These are phyloP conservation scores for Falco columbarius DNA, from an alignment of 2,797 vertebrate species.

Conservation along the genomic window DNA sequence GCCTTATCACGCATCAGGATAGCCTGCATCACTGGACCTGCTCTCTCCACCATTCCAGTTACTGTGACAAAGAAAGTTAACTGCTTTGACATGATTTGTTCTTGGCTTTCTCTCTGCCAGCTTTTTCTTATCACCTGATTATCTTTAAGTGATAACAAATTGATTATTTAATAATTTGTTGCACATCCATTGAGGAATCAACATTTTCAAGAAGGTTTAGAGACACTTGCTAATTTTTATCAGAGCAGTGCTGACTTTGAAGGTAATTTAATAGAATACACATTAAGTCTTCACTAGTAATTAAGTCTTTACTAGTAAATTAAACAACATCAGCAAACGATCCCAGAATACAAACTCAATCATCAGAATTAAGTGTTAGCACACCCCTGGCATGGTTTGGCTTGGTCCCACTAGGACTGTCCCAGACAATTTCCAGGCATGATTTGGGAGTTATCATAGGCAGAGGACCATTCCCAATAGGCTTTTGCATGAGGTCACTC, in stretches of 20 bases:
- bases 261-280: conserved; percentile 32
- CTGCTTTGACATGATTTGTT: background rate
- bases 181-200: background rate
- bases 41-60: background rate
- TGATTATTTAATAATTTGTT: conserved; percentile 29
- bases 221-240: conserved; percentile 43
- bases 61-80: background rate
- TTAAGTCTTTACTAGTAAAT: conserved; percentile 52
- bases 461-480: background rate
- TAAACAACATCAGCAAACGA: background rate
- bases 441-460: background rate
- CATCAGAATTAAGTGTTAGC: background rate
- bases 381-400: background rate
- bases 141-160: conserved; percentile 1
- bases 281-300: conserved; percentile 13
- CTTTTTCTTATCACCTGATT: background rate
- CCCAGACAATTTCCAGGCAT: background rate
- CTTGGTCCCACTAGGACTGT: background rate
- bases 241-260: background rate
- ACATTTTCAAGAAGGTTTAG: background rate
- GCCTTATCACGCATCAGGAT: background rate
- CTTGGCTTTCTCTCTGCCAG: background rate
- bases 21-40: background rate
- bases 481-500: background rate
- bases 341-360: conserved; percentile 8